Conservation (phyloP, 2,797 vertebrate species). For the Remorina albescens region DNA sequence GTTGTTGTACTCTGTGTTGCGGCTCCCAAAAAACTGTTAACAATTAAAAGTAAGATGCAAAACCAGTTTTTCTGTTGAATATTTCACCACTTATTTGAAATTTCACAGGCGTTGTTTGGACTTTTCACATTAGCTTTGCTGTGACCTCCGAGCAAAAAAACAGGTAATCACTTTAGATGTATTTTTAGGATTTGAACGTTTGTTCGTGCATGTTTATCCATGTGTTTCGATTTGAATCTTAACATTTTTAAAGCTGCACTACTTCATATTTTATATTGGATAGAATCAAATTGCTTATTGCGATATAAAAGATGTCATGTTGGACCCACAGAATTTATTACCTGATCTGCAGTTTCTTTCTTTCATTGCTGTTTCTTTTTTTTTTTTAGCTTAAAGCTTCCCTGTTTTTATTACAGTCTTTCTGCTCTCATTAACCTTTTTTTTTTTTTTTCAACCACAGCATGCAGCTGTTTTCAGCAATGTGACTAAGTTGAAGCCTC, state of each 20-base stretch:
- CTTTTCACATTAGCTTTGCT: background rate
- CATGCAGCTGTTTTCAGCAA: background rate
- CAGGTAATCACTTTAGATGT: conserved; percentile 2
- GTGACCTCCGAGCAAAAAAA: background rate
- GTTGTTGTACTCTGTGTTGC: background rate
- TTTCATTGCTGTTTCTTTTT: conserved; percentile 3
- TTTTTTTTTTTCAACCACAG: background rate
- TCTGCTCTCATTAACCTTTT: background rate
- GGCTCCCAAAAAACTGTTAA: background rate
- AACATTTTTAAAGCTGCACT: no score
- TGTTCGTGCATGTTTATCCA: background rate
- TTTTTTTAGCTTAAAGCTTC: conserved; percentile 8
- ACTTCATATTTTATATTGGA: background rate
- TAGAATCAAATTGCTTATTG: background rate
- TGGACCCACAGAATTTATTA: background rate
- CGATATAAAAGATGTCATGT: no score
- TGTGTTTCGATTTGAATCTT: conserved; percentile 2
- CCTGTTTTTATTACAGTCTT: background rate
- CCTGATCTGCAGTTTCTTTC: background rate
- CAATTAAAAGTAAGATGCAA: conserved; percentile 5
- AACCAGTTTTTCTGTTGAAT: conserved; percentile 2
- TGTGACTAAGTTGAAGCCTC: no score
- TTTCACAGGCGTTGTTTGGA: conserved; percentile 12
- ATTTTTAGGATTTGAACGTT: background rate
- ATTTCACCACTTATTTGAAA: conserved; percentile 11